phyloP scores from a whole-genome alignment of 2,888 invertebrate species.

The Strigamia maritima region DNA sequence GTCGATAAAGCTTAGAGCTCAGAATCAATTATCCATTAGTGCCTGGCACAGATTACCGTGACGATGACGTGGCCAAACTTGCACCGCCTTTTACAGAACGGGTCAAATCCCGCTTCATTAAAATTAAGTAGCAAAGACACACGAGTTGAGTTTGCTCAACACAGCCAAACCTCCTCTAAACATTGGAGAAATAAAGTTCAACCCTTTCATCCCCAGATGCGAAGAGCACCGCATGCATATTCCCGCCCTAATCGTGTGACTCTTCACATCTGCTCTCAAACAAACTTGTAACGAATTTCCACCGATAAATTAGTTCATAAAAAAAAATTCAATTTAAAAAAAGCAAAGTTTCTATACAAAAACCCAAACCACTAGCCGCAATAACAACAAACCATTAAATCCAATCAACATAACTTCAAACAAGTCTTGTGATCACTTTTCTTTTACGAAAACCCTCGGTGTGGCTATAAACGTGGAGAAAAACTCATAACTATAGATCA shows the following conservation, averaged over 20 bases:
- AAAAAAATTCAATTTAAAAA: background rate
- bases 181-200: constrained; percentile 25
- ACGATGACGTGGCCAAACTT: constrained; percentile 26
- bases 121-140: constrained; percentile 25
- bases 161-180: constrained; percentile 1
- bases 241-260: constrained; percentile 32
- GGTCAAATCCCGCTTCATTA: constrained; percentile 29
- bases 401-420: background rate
- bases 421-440: no score
- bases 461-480: no score
- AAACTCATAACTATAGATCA: no score
- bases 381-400: background rate
- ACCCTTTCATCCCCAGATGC: constrained; percentile 30
- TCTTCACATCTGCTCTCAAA: constrained; percentile 14
- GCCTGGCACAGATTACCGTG: constrained; percentile 27
- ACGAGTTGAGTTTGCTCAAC: constrained; percentile 26
- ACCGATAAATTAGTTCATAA: background rate
- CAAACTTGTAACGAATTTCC: constrained; percentile 25
- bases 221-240: constrained; percentile 11
- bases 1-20: constrained; percentile 29
- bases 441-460: no score
- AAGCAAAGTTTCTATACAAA: background rate
- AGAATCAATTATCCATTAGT: constrained; percentile 31
- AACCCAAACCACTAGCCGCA: background rate
- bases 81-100: constrained; percentile 21